These are phyloP conservation scores for Sminthurides bifidus DNA, from an alignment of 1,140 invertebrate species.

Conservation along the genomic window DNA sequence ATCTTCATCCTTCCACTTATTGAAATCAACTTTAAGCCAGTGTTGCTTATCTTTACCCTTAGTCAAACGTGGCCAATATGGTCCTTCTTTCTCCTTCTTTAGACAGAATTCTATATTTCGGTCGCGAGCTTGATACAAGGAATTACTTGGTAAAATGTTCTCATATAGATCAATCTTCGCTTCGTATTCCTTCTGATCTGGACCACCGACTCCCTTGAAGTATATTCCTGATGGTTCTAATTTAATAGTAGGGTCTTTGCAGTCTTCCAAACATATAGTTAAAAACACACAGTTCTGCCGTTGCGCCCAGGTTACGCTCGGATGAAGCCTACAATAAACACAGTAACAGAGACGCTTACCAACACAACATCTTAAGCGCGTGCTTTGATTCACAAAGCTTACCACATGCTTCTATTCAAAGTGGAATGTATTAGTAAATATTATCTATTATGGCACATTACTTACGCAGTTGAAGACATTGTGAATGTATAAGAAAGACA, in stretches of 20 bases:
- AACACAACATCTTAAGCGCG: too few species aligned
- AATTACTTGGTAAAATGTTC: conserved; percentile 65
- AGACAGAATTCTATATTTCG: conserved; percentile 67
- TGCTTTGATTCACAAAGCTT: too few species aligned
- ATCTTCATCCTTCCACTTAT: conserved; percentile 93
- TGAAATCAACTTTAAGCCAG: conserved; percentile 94
- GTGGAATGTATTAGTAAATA: too few species aligned
- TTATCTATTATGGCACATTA: too few species aligned
- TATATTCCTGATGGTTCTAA: conserved; percentile 65
- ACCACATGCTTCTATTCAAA: too few species aligned
- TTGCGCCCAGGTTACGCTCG: conserved; percentile 85
- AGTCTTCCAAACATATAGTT: conserved; percentile 80
- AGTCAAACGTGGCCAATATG: conserved; percentile 60
- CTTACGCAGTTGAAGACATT: too few species aligned
- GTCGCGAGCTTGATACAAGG: conserved; percentile 46
- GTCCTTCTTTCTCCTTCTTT: conserved; percentile 55
- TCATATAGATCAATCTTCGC: conserved; percentile 67
- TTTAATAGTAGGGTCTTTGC: conserved; percentile 68
- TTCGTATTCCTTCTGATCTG: conserved; percentile 72
- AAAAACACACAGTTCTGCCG: conserved; percentile 63
- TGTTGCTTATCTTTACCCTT: conserved; percentile 81
- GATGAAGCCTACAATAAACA: conserved; percentile 45
- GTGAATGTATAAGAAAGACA: too few species aligned
- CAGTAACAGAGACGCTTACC: too few species aligned
- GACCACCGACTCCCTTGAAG: conserved; percentile 75